Evolutionary conservation across 2,888 invertebrate species (phyloP).

Genomic region (Eumacrocentrus americanus): DNA sequence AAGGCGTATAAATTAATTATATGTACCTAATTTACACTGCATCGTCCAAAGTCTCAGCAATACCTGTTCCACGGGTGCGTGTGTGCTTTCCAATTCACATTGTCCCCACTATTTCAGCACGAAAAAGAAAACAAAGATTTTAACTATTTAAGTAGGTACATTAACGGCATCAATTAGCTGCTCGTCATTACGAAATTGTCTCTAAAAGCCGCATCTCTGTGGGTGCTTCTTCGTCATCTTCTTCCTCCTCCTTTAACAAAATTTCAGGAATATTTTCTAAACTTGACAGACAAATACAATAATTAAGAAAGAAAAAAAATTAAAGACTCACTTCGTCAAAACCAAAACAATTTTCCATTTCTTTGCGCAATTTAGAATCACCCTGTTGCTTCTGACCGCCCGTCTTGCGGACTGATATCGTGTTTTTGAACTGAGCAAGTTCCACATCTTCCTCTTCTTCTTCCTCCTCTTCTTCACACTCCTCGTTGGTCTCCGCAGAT

Average conservation of each 20-base stretch:
- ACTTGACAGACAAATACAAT: neutral
- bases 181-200: conserved; percentile 57
- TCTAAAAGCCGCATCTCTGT: conserved; percentile 55
- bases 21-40: conserved; percentile 48
- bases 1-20: conserved; percentile 50
- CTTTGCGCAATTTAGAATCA: conserved; percentile 63
- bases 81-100: conserved; percentile 13
- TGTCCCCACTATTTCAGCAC: conserved; percentile 40
- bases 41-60: conserved; percentile 38
- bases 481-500: conserved; percentile 59
- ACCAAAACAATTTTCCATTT: conserved; percentile 82
- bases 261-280: neutral
- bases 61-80: conserved; percentile 18
- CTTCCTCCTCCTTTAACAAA: conserved; percentile 53
- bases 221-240: conserved; percentile 63
- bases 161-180: conserved; percentile 37
- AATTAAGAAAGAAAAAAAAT: conserved; percentile 14
- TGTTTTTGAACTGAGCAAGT: conserved; percentile 15
- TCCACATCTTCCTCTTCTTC: conserved; percentile 57
- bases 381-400: conserved; percentile 43
- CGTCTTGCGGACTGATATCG: conserved; percentile 50
- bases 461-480: conserved; percentile 61
- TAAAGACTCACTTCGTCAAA: conserved; percentile 73
- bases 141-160: conserved; percentile 52
- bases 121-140: conserved; percentile 51